Base-by-base conservation (phyloP, 2,888 invertebrate species). In the Latheticus oryzae region DNA sequence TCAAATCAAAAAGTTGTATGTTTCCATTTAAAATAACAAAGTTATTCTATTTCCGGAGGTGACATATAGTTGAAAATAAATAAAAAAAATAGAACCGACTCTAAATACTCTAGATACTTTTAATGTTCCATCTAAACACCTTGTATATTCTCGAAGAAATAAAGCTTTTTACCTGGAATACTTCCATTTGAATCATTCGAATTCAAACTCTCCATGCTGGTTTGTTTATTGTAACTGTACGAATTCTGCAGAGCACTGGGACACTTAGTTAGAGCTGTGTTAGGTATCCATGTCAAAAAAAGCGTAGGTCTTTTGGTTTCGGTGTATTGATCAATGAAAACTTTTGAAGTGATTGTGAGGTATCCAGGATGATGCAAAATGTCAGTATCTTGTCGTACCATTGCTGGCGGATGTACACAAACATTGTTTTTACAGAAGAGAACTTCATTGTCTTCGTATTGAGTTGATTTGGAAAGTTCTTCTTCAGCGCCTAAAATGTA, bases 391-490 rank as follows among this genome's bases (percentile, higher is more conserved):
- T 90, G 90, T 38, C 93, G 85, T 43, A 91, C 85, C 59, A 91
- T 84, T 0, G 91, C 90, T 37, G 95, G 93, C 3, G 96, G 95
- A 82, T 97, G 97, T 33, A 97, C 96, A 78, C 97, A 97, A 21
- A 97, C 95, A 79, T 97, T 97, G 78, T 97, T 97, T 81, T 97
- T 97, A 79, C 93, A 92, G 78, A 91, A 93, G 40, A 93, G 81
- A 58, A 91, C 87, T 81, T 93, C 93, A 72, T 92, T 92, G 78
- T 93, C 91, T 75, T 90, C 88, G 73, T 90, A 91, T 32, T 82
- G 82, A 68, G 84, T 82, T 70, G 84, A 85, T 47, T 84, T 82
- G 62, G 85, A 82, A 1, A 42, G n/a, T 11, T 52, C 82, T 12
- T 70, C 69, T 59, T 88, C 89, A 33, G 84, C 81, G 37, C 91